Conservation (phyloP, 1,140 invertebrate genomes). For the Antheraea mylitta region DNA sequence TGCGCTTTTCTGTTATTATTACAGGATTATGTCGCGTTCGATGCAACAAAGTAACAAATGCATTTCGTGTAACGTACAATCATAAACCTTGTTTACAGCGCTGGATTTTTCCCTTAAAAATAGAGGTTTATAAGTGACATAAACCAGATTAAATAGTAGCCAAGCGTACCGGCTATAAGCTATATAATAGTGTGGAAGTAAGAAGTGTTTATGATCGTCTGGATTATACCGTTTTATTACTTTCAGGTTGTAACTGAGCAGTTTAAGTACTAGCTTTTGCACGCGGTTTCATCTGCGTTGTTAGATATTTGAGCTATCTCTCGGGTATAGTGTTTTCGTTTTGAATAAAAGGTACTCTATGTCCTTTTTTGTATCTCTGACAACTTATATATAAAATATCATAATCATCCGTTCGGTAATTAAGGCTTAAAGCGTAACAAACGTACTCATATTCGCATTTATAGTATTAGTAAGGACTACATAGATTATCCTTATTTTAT, state of each 20-base stretch:
- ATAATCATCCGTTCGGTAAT: too few relatives aligned
- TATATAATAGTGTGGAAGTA: slow-evolving; percentile 13
- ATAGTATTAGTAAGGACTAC: too few relatives aligned
- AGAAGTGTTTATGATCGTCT: slow-evolving; percentile 54
- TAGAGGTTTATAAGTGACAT: background rate
- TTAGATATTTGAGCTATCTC: too few relatives aligned
- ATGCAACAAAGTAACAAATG: slow-evolving; percentile 17
- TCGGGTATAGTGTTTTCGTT: too few relatives aligned
- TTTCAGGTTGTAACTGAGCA: slow-evolving; percentile 29
- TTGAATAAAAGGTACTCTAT: too few relatives aligned
- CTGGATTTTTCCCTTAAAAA: background rate
- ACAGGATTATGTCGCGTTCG: slow-evolving; percentile 12
- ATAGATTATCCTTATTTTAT: too few relatives aligned
- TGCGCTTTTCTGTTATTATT: slow-evolving; percentile 2
- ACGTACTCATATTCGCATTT: too few relatives aligned
- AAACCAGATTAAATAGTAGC: background rate
- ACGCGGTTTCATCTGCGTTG: background rate
- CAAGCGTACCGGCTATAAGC: slow-evolving; percentile 10
- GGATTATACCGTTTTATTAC: slow-evolving; percentile 42
- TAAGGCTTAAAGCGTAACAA: too few relatives aligned
- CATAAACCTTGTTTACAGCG: slow-evolving; percentile 5
- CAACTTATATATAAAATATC: too few relatives aligned
- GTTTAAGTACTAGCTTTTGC: slow-evolving; percentile 15
- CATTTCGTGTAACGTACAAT: background rate
- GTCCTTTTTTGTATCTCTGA: too few relatives aligned